Percentiles rank a stretch among this genome's conserved stretches.
phyloP scores from a whole-genome alignment of 53 echinoderm and acorn worm species.

The Hippasteria phrygiana region DNA sequence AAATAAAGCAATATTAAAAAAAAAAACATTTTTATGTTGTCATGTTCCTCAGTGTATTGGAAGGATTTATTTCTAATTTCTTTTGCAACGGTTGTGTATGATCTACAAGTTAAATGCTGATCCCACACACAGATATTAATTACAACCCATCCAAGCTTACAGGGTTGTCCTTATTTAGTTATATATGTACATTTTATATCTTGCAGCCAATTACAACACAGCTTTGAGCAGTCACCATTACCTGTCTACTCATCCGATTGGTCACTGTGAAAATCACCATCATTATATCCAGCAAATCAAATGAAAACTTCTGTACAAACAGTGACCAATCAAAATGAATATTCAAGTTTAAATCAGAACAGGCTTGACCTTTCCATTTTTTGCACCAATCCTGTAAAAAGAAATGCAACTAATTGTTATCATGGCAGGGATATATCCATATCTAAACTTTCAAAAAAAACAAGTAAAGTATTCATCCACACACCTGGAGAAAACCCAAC shows the following conservation, averaged over 20 bases:
- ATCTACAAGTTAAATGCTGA: slow-evolving; percentile 46
- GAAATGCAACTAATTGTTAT: neutral
- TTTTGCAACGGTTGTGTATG: slow-evolving; percentile 64
- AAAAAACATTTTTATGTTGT: neutral
- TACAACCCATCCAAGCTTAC: slow-evolving; percentile 26
- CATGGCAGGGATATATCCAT: neutral
- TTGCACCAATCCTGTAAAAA: slow-evolving; percentile 57
- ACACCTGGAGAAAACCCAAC: too few species aligned
- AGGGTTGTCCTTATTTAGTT: slow-evolving; percentile 5
- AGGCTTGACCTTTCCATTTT: slow-evolving; percentile 25
- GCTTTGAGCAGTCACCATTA: slow-evolving; percentile 34
- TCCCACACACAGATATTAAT: slow-evolving; percentile 53
- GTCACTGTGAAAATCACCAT: slow-evolving; percentile 24
- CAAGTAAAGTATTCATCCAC: too few species aligned
- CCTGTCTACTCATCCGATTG: slow-evolving; percentile 25
- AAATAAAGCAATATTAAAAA: neutral
- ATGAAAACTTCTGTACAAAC: neutral
- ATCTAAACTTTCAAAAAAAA: neutral
- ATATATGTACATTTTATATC: slow-evolving; percentile 53
- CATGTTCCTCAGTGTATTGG: slow-evolving; percentile 63
- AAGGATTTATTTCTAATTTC: slow-evolving; percentile 57
- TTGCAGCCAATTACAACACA: slow-evolving; percentile 56
- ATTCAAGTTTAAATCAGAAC: slow-evolving; percentile 13
- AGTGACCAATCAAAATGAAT: slow-evolving; percentile 33
- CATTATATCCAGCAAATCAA: neutral